Conservation (phyloP, 2,888 invertebrate genomes). For the Flexamia atlantica region DNA sequence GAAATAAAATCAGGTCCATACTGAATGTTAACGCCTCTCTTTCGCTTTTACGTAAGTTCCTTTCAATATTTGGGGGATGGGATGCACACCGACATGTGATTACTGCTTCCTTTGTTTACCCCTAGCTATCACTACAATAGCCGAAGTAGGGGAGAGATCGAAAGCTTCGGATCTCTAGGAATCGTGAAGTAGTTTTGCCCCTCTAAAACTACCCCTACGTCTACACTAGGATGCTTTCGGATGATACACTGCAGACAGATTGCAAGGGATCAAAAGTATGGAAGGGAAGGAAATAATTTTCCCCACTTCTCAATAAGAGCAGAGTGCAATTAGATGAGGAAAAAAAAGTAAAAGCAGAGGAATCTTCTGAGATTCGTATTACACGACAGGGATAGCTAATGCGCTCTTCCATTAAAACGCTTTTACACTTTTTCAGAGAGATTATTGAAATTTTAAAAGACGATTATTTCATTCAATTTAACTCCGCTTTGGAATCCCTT, state of each 20-base stretch:
- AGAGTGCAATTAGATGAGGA: conserved; percentile 36
- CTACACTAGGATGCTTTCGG: background rate
- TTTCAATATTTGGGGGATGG: no score
- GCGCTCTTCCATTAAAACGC: conserved; percentile 36
- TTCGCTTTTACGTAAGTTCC: no score
- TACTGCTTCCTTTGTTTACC: background rate
- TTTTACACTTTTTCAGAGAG: conserved; percentile 31
- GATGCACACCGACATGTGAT: no score
- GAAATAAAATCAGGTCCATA: no score
- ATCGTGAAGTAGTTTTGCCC: background rate
- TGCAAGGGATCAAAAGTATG: background rate
- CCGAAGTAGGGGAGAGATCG: background rate
- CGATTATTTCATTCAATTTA: conserved; percentile 25
- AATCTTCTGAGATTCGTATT: conserved; percentile 7
- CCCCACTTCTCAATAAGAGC: conserved; percentile 17
- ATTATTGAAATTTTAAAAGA: conserved; percentile 31
- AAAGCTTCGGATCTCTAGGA: background rate
- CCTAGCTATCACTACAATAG: background rate
- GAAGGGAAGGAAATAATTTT: conserved; percentile 1
- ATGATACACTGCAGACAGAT: background rate
- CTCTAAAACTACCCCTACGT: background rate
- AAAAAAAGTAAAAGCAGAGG: background rate
- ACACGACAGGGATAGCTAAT: conserved; percentile 15
- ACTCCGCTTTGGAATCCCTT: background rate
- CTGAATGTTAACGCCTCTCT: no score